Conservation (phyloP, 2,888 invertebrate genomes). For the Leptopilina myrica region DNA sequence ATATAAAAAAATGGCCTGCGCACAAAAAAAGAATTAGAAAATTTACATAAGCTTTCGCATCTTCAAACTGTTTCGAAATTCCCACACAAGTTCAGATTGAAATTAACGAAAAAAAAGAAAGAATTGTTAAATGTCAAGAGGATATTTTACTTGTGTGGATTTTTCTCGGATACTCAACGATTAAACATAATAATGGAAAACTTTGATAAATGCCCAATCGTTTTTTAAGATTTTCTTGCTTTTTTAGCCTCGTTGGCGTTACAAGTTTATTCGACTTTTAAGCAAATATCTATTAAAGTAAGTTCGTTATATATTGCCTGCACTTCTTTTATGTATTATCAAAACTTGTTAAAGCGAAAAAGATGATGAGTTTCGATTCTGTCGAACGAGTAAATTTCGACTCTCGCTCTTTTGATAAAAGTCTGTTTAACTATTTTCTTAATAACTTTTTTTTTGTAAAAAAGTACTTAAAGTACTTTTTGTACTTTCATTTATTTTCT, state of each 20-base stretch:
- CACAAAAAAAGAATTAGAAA: slow-evolving; percentile 12
- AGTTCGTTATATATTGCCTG: slow-evolving; percentile 36
- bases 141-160: slow-evolving; percentile 22
- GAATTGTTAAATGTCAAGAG: slow-evolving; percentile 20
- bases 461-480: no score
- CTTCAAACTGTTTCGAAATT: slow-evolving; percentile 29
- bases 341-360: slow-evolving; percentile 18
- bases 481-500: no score
- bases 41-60: slow-evolving; percentile 20
- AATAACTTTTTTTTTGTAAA: no score
- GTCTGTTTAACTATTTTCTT: background rate
- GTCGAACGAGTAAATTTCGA: slow-evolving; percentile 2
- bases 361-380: slow-evolving; percentile 22
- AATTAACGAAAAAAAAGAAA: background rate
- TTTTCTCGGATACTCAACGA: slow-evolving; percentile 22
- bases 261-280: slow-evolving; percentile 33
- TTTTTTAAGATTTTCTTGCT: slow-evolving; percentile 28
- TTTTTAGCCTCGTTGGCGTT: slow-evolving; percentile 30
- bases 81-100: background rate
- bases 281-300: slow-evolving; percentile 38
- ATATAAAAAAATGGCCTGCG: slow-evolving; percentile 29
- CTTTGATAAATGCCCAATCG: slow-evolving; percentile 16
- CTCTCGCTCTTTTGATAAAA: background rate
- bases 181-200: background rate
- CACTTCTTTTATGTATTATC: slow-evolving; percentile 41